Conservation (phyloP, 1,140 invertebrate species). For the Mya arenaria region DNA sequence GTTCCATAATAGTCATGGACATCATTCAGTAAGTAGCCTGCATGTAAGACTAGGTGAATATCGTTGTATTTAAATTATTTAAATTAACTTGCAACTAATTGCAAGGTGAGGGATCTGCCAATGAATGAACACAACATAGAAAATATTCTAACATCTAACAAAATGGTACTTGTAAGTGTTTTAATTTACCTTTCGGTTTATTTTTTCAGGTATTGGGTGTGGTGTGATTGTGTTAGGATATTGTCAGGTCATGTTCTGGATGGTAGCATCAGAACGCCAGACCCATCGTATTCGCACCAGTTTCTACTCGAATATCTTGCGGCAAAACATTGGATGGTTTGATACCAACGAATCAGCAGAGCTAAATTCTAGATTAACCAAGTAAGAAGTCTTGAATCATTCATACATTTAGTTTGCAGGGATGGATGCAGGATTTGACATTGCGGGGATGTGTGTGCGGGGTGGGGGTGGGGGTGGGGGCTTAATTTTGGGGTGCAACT, state of each 20-base stretch:
- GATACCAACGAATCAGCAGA: conserved; percentile 93
- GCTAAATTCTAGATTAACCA: conserved; percentile 93
- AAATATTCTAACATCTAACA: too few relatives aligned
- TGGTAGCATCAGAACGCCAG: conserved; percentile 83
- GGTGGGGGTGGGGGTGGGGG: not conserved
- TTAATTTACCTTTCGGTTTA: too few relatives aligned
- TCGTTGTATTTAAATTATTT: too few relatives aligned
- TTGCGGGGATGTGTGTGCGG: not conserved
- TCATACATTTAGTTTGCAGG: too few relatives aligned
- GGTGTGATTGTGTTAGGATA: conserved; percentile 73
- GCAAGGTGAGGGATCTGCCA: too few relatives aligned
- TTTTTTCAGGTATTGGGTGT: conserved; percentile 69
- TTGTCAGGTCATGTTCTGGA: conserved; percentile 80
- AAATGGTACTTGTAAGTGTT: too few relatives aligned
- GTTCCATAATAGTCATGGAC: too few relatives aligned
- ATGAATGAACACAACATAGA: too few relatives aligned
- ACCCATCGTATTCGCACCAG: conserved; percentile 87
- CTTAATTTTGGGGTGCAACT: not conserved
- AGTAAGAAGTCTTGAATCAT: conserved; percentile 89
- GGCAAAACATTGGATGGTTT: conserved; percentile 96
- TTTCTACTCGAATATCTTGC: conserved; percentile 89
- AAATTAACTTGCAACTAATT: too few relatives aligned
- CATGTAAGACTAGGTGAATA: too few relatives aligned
- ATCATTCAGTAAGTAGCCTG: too few relatives aligned
- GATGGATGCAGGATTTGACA: too few relatives aligned